A percentile compares a stretch with the other conserved stretches of the same genome.
Conservation (phyloP, 2,888 invertebrate species). For the Portevinia maculata region DNA sequence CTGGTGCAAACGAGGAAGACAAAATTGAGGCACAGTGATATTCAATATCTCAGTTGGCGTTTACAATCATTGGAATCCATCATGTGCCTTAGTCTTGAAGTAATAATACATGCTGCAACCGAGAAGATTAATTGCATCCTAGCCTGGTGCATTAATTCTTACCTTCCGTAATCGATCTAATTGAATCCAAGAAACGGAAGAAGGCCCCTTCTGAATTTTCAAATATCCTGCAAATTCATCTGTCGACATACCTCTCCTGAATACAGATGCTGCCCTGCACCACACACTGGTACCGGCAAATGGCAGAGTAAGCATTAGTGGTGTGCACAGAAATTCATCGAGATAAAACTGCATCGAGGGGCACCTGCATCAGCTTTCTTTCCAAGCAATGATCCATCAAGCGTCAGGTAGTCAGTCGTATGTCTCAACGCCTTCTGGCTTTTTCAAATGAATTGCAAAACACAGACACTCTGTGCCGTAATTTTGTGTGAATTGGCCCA, state of each 20-base stretch:
- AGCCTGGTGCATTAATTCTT: conserved; percentile 32
- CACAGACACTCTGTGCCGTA: conserved; percentile 22
- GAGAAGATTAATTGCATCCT: conserved; percentile 50
- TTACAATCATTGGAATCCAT: background rate
- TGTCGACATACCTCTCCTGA: background rate
- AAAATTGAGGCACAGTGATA: background rate
- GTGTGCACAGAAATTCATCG: conserved; percentile 33
- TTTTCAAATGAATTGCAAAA: conserved; percentile 31
- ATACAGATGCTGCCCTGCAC: conserved; percentile 22
- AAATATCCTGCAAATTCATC: conserved; percentile 63
- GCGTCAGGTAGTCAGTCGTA: conserved; percentile 65
- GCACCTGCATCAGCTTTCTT: conserved; percentile 67
- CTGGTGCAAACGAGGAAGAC: too few species aligned
- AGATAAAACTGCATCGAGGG: conserved; percentile 64
- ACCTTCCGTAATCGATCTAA: conserved; percentile 55
- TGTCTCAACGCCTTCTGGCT: conserved; percentile 62
- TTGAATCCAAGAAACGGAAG: conserved; percentile 53
- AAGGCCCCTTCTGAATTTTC: conserved; percentile 58
- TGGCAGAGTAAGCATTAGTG: conserved; percentile 56
- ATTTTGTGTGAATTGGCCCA: conserved; percentile 58
- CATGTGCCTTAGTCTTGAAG: background rate
- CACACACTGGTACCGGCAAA: conserved; percentile 12
- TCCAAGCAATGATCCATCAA: conserved; percentile 67
- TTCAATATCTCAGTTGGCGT: background rate
- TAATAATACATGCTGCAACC: conserved; percentile 2